phyloP scores from a whole-genome alignment of 2,797 vertebrate species.

The Channa striata region DNA sequence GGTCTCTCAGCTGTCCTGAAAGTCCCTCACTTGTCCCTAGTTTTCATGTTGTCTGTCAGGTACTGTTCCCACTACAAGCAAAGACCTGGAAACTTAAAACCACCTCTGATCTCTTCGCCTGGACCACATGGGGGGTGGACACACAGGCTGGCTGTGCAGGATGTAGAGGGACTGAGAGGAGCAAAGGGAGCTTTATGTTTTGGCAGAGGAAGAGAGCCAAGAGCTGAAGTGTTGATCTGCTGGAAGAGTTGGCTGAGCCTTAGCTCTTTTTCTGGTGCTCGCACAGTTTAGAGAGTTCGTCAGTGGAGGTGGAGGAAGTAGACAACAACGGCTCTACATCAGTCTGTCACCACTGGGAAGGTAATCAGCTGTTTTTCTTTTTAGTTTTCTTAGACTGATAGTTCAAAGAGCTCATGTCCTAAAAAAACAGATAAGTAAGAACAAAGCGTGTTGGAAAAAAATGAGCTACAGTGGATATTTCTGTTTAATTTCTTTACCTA shows the following conservation, averaged over 20 bases:
- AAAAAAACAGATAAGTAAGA: no score
- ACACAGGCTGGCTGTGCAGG: background rate
- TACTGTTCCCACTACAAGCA: background rate
- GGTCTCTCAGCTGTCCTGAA: slow-evolving; percentile 4
- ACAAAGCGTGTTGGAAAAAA: no score
- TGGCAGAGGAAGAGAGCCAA: slow-evolving; percentile 16
- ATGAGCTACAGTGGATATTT: no score
- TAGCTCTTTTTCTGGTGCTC: background rate
- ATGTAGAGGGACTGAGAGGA: slow-evolving; percentile 20
- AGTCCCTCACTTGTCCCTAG: background rate
- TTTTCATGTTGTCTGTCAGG: slow-evolving; percentile 13
- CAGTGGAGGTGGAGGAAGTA: background rate
- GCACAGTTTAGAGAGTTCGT: background rate
- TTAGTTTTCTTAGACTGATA: no score
- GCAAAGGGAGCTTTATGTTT: slow-evolving; percentile 38
- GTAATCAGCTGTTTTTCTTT: no score
- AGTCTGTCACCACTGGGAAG: no score
- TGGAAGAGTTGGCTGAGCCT: slow-evolving; percentile 34
- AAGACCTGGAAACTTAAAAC: slow-evolving; percentile 25
- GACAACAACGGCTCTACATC: no score
- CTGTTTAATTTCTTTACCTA: no score
- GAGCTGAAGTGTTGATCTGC: slow-evolving; percentile 44
- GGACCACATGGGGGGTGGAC: background rate
- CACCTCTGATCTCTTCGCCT: slow-evolving; percentile 44
- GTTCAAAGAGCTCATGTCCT: no score